A percentile compares a stretch with the other conserved stretches of the same genome.
Conservation (phyloP, 2,797 vertebrate species). For the Sarcophilus harrisii region DNA sequence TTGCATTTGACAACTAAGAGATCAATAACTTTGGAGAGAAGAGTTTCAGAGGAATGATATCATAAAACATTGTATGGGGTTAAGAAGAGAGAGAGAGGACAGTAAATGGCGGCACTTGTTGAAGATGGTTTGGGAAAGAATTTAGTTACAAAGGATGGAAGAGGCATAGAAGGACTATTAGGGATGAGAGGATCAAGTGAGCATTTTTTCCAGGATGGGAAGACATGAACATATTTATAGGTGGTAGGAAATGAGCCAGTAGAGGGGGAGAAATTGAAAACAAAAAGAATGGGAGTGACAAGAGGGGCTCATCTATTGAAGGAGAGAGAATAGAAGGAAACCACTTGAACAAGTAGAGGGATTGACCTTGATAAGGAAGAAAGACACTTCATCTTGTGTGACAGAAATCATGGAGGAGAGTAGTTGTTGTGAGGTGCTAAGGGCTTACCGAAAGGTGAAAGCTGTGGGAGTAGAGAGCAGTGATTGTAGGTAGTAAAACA, state of each 20-base stretch:
- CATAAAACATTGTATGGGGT: neutral
- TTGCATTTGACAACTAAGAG: neutral
- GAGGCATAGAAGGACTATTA: neutral
- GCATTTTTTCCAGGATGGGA: neutral
- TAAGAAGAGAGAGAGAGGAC: neutral
- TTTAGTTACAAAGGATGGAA: neutral
- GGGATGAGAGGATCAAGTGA: neutral
- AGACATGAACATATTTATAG: neutral
- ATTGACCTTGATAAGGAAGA: neutral
- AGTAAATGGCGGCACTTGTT: neutral
- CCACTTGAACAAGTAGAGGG: neutral
- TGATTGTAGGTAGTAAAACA: neutral
- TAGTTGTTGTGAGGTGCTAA: neutral
- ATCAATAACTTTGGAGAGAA: neutral
- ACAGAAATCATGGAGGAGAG: neutral
- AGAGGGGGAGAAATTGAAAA: neutral
- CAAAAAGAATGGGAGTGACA: neutral
- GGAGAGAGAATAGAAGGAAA: neutral
- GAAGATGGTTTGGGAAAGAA: neutral
- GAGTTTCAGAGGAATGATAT: neutral
- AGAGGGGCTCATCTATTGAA: neutral
- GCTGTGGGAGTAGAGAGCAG: neutral
- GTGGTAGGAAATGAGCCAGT: neutral
- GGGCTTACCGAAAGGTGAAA: neutral
- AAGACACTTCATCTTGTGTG: neutral